Conservation (phyloP, 2,113 vertebrate species). For the Cyprinodon brontotheroides region DNA sequence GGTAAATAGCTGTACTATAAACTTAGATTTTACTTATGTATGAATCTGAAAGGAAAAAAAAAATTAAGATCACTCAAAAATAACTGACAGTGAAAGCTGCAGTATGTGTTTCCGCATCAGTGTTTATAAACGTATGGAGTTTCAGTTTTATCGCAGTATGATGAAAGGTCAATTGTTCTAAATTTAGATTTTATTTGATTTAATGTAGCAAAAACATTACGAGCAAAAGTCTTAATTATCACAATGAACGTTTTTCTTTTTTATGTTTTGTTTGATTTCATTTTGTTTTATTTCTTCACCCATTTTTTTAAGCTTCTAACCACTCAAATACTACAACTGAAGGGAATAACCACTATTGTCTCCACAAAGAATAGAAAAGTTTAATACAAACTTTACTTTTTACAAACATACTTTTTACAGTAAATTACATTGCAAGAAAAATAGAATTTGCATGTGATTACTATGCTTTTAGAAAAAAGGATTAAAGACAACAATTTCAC, state of each 20-base stretch:
- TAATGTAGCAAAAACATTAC: too few species aligned
- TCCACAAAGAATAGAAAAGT: not conserved
- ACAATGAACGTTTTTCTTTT: too few species aligned
- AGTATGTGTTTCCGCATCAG: not conserved
- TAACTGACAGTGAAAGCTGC: not conserved
- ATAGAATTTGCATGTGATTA: not conserved
- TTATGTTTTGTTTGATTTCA: too few species aligned
- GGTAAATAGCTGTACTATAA: too few species aligned
- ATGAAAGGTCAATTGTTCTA: too few species aligned
- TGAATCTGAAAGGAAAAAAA: too few species aligned
- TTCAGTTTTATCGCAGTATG: not conserved
- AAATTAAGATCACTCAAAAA: not conserved
- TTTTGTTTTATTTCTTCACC: too few species aligned
- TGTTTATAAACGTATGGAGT: not conserved
- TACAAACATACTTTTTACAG: not conserved
- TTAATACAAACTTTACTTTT: too few species aligned
- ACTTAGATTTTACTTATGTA: too few species aligned
- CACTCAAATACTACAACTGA: not conserved
- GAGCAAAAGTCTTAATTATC: too few species aligned
- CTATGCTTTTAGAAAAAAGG: not conserved
- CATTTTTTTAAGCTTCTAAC: not conserved
- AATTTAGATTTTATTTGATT: too few species aligned
- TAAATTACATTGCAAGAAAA: not conserved
- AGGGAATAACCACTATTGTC: not conserved
- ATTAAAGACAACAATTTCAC: not conserved